These are phyloP conservation scores for Rhagonycha lutea DNA, from an alignment of 2,888 invertebrate species.

Conservation along the genomic window DNA sequence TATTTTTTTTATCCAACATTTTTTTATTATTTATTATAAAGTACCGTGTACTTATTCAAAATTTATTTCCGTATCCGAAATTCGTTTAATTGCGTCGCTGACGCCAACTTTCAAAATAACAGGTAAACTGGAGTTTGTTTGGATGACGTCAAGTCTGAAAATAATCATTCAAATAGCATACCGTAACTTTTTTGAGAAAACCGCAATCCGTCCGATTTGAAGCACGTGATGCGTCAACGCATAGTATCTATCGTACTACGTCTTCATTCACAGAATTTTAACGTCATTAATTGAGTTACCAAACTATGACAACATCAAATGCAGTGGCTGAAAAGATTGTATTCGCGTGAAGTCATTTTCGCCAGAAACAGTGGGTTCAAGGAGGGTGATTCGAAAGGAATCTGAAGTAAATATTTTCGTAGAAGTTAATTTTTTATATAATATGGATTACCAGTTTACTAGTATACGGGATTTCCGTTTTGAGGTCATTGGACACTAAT, in stretches of 20 bases:
- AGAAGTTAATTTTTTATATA: neutral
- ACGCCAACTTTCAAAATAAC: neutral
- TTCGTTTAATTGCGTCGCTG: neutral
- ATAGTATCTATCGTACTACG: neutral
- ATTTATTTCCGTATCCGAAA: neutral
- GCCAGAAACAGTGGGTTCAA: neutral
- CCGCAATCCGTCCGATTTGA: neutral
- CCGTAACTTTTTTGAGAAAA: neutral
- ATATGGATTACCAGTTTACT: neutral
- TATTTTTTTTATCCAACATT: neutral
- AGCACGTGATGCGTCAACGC: neutral
- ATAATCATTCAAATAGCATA: neutral
- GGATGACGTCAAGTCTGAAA: neutral
- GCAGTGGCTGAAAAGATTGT: neutral
- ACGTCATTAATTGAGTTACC: neutral
- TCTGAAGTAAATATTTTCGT: neutral
- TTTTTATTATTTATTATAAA: neutral
- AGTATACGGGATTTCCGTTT: slow-evolving; percentile 10
- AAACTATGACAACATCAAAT: neutral
- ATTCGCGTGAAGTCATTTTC: neutral
- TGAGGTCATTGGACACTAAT: slow-evolving; percentile 14
- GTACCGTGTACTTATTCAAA: neutral
- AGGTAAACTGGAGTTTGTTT: neutral
- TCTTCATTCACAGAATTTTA: slow-evolving; percentile 12
- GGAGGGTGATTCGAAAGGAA: neutral